Conservation (phyloP, 2,888 invertebrate genomes). For the Hesperia comma region DNA sequence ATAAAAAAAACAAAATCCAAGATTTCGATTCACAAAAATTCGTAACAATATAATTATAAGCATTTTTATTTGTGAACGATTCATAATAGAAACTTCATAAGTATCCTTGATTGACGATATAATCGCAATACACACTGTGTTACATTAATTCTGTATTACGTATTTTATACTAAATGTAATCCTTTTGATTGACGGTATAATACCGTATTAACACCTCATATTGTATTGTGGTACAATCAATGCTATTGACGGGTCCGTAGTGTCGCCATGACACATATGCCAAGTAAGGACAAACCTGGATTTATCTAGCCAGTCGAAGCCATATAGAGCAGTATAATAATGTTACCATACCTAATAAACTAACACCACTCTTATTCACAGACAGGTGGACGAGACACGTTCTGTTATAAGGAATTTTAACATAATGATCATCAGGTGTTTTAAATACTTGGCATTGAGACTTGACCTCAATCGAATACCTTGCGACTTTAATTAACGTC, state of each 20-base stretch:
- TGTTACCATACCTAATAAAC: slow-evolving; percentile 12
- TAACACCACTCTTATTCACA: slow-evolving; percentile 11
- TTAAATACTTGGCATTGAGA: background rate
- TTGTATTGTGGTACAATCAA: background rate
- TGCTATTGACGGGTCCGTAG: slow-evolving; percentile 41
- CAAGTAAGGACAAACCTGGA: slow-evolving; percentile 55
- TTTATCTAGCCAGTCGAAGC: slow-evolving; percentile 37
- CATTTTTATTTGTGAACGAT: too few species aligned
- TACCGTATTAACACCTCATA: background rate
- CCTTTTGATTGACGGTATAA: slow-evolving; percentile 1
- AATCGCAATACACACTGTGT: too few species aligned
- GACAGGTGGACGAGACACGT: slow-evolving; percentile 15
- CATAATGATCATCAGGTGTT: background rate
- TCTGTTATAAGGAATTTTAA: background rate
- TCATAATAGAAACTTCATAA: too few species aligned
- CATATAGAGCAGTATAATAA: slow-evolving; percentile 17
- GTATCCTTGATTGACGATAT: too few species aligned
- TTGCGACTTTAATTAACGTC: too few species aligned
- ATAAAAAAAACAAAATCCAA: too few species aligned
- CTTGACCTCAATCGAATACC: background rate
- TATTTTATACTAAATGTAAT: background rate
- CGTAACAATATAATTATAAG: too few species aligned
- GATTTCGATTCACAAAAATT: too few species aligned
- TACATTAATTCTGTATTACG: too few species aligned
- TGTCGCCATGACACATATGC: slow-evolving; percentile 69